Evolutionary conservation across 2,113 vertebrate species (phyloP).

Genomic region (Nothoprocta pentlandii): DNA sequence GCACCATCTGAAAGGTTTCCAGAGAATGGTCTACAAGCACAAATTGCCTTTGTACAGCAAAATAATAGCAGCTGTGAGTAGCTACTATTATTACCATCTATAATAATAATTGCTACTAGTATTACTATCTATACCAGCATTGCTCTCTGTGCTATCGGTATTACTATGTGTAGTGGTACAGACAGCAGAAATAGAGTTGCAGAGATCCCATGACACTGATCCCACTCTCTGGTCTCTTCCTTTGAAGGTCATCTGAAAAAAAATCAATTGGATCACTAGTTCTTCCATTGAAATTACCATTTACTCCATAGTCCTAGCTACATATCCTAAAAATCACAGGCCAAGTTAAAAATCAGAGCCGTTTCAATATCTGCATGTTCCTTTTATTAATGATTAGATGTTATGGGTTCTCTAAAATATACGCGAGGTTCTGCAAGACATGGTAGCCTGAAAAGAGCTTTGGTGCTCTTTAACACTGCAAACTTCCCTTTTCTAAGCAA

Average conservation of each 20-base stretch:
- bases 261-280: accelerated
- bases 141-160: not conserved
- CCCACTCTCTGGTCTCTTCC: not conserved
- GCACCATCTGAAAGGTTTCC: not conserved
- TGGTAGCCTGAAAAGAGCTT: not conserved
- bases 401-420: not conserved
- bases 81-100: too few species aligned
- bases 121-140: not conserved
- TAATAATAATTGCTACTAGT: too few species aligned
- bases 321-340: not conserved
- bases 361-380: not conserved
- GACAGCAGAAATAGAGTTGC: not conserved
- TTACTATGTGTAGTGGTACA: too few species aligned
- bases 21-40: not conserved
- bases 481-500: not conserved
- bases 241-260: not conserved
- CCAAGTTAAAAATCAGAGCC: not conserved
- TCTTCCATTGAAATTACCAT: not conserved
- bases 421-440: not conserved
- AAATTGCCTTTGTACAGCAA: not conserved
- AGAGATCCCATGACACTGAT: not conserved
- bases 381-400: not conserved
- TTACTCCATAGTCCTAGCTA: not conserved
- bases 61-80: not conserved
- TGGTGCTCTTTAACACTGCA: not conserved